Evolutionary conservation across 2,888 invertebrate genomes (phyloP), one percentile per base, ranked within the genome.

Genomic region (Gisinianus flammeolus): DNA sequence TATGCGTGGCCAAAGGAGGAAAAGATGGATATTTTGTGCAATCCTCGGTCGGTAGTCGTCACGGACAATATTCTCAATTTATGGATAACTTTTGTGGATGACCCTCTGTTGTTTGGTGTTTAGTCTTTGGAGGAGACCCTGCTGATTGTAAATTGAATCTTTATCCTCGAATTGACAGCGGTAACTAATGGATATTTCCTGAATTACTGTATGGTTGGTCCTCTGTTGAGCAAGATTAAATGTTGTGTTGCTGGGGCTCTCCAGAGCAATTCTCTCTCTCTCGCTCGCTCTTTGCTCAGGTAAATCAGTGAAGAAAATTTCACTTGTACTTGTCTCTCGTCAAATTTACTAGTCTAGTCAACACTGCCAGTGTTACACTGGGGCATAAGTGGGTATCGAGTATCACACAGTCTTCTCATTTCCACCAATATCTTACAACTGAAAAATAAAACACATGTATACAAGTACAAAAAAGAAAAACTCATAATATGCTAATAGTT

Each of bases 121-220:
- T 66, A n/a, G 64, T 56, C 26, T 31, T 58, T 31, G 28, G 26
- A 44, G 74, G 75, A 69, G 52, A 69, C 78, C 81, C 82, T 82
- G 80, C 80, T 82, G 81, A 78, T 78, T 82, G 78, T 80, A 81
- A 80, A 82, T 81, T 82, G 81, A 82, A 81, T 82, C 79, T 82
- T 78, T 82, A 76, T 81, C 77, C 79, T 73, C 73, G 73, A 78
- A 81, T 82, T 81, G 81, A 81, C 81, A 81, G 80, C 77, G 77
- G 80, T 77, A 80, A 81, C 81, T 80, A 82, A 82, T 82, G 80
- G 78, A 64, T 75, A 79, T 73, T 79, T 76, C 70, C 62, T 33
- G 28, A 79, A 35, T 8, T 64, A 68, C 68, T 24, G 62, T 62
- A 62, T 28, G 10, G 22, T 33, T 35, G n/a, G 35, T 64, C 24